Evolutionary conservation across 1,140 invertebrate species (phyloP), one percentile per base, ranked within the genome.

Genomic region (Formica exsecta): DNA sequence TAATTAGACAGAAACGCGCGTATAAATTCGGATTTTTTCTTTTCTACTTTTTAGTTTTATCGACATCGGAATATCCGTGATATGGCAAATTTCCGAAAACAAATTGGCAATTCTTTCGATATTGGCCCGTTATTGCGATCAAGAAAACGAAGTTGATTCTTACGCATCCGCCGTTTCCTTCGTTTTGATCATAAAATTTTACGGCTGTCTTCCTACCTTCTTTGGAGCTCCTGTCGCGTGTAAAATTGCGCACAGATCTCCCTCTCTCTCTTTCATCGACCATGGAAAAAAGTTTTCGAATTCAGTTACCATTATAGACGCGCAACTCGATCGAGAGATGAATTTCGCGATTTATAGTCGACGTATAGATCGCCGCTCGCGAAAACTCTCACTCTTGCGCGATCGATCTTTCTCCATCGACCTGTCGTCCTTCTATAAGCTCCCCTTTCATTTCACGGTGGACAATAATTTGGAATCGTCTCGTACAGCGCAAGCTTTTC

Each of bases 331-430:
- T 61, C 80, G 86, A 70, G 86, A 70, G 86, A 91, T 89, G 89
- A 92, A 89, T 91, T 91, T 91, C 61, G 70, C 80, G 87, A 92
- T 92, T 92, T 92, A 92, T 92, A 66, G 75, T 85, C 25, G 29
- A 6, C 71, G 48, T 38, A 16, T 41, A 44, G 54, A 84, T n/a
- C 38, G 19, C 57, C 54, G 32, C 25, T 62, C 32, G 73, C 9
- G 38, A 65, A 19, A 77, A 36, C 38, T 76, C 25, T 64, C 57
- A 61, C 16, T 32, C 16, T 76, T 44, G 74, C 68, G 32, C 68
- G 41, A 73, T 54, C 75, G 73, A 87, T 36, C 29, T 29, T 65
- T 84, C 79, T 87, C 51, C 51, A 16, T 88, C 38, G 32, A 19
- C 48, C 29, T 59, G 9, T 66, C 22, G 16, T 48, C 13, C 44